Evolutionary conservation across 2,797 vertebrate species (phyloP).

Genomic region (Hippocampus kuda): DNA sequence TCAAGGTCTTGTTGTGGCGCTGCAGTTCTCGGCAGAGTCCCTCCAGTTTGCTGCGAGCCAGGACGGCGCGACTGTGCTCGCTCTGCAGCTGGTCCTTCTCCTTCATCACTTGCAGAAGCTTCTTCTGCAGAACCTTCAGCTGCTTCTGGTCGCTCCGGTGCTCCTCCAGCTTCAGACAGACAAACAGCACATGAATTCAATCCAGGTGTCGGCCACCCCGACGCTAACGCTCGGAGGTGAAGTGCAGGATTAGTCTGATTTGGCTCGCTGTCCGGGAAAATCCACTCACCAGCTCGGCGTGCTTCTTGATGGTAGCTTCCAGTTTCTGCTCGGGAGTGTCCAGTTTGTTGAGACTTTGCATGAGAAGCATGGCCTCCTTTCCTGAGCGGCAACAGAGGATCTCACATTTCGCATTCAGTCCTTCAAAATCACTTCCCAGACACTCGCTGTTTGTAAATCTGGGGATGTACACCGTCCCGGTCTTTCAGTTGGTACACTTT

Average conservation of each 20-base stretch:
- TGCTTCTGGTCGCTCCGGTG: conserved; percentile 88
- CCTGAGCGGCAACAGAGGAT: conserved; percentile 58
- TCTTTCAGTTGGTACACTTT: neutral
- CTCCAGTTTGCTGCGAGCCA: conserved; percentile 95
- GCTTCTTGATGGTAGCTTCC: conserved; percentile 91
- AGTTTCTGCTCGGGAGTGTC: conserved; percentile 83
- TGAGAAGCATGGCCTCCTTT: conserved; percentile 86
- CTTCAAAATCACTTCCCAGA: neutral
- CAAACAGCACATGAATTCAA: neutral
- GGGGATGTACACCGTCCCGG: too few relatives aligned
- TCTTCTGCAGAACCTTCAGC: conserved; percentile 87
- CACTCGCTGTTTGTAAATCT: neutral
- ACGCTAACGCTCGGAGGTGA: neutral
- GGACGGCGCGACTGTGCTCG: conserved; percentile 88
- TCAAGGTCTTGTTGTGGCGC: conserved; percentile 96
- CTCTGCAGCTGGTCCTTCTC: conserved; percentile 96
- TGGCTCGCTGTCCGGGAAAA: neutral
- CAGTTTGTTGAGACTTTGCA: conserved; percentile 90
- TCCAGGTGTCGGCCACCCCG: neutral
- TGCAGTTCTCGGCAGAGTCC: conserved; percentile 92
- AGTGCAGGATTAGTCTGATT: neutral
- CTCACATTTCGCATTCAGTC: neutral
- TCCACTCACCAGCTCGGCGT: conserved; percentile 87
- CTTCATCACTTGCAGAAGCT: conserved; percentile 80
- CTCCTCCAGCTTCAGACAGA: conserved; percentile 77